phyloP scores from a whole-genome alignment of 2,797 vertebrate species.

The Sternotherus odoratus region DNA sequence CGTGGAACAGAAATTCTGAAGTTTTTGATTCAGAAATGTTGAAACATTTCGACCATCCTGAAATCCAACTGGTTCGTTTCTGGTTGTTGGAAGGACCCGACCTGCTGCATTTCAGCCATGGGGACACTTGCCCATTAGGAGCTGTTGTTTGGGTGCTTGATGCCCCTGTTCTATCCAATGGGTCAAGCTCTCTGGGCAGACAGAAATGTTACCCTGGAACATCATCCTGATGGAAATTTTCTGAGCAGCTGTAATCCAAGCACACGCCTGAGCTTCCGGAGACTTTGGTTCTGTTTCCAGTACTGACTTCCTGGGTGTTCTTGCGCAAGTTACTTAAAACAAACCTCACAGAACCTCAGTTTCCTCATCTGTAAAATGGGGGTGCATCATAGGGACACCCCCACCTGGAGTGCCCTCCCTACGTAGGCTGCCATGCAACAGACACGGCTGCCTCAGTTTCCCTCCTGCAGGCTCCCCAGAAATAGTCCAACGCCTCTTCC shows the following conservation, averaged over 20 bases:
- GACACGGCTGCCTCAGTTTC: background rate
- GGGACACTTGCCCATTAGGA: background rate
- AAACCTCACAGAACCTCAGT: background rate
- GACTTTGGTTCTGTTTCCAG: background rate
- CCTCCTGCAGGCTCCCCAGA: background rate
- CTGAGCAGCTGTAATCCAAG: background rate
- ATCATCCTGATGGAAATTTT: background rate
- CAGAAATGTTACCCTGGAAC: background rate
- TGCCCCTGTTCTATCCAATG: background rate
- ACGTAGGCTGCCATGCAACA: background rate
- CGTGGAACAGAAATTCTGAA: background rate
- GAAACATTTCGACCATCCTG: background rate
- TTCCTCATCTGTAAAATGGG: background rate
- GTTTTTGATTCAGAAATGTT: background rate
- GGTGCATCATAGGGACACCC: background rate
- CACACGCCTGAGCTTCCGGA: background rate
- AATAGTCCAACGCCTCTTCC: background rate
- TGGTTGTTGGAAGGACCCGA: background rate
- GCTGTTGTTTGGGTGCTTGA: background rate
- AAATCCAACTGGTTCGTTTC: background rate
- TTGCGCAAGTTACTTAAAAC: background rate
- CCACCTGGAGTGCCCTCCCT: too few species aligned
- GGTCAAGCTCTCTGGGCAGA: background rate
- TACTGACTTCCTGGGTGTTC: background rate
- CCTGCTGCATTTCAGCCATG: background rate